These are phyloP conservation scores for Anarhynchus alexandrinus DNA, from an alignment of 2,113 vertebrate species.

Conservation along the genomic window DNA sequence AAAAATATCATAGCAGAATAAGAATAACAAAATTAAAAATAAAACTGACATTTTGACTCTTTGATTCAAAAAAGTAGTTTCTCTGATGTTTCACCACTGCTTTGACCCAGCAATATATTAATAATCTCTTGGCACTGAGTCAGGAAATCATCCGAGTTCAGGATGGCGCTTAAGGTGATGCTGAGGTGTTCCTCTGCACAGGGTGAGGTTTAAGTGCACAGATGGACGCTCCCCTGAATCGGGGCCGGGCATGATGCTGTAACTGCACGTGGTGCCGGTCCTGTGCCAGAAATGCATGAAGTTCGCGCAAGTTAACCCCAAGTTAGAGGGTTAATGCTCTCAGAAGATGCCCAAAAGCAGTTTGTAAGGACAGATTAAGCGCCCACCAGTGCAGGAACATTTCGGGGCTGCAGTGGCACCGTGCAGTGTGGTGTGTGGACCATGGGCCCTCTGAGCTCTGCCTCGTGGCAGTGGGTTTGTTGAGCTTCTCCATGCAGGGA, in stretches of 20 bases:
- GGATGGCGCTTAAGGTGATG: background rate
- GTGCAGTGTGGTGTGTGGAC: fast-evolving
- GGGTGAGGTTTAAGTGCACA: background rate
- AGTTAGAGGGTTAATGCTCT: too few species aligned
- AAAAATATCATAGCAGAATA: background rate
- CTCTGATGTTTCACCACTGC: background rate
- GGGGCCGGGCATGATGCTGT: background rate
- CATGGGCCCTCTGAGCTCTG: fast-evolving
- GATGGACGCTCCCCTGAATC: fast-evolving
- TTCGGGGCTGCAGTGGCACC: fast-evolving
- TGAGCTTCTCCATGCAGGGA: background rate
- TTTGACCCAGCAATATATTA: background rate
- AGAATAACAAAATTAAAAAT: background rate
- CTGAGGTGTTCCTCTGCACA: background rate
- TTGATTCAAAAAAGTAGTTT: background rate
- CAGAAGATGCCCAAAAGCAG: too few species aligned
- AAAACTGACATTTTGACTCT: background rate
- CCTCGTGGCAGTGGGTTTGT: background rate
- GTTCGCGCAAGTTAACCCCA: background rate
- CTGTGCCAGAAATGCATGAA: background rate
- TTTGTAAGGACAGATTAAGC: background rate
- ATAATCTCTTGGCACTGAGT: background rate
- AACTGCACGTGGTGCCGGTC: fast-evolving
- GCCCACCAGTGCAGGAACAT: fast-evolving
- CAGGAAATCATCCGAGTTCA: background rate